phyloP scores from a whole-genome alignment of 2,797 vertebrate genomes.

The Ctenopoma kingsleyae region DNA sequence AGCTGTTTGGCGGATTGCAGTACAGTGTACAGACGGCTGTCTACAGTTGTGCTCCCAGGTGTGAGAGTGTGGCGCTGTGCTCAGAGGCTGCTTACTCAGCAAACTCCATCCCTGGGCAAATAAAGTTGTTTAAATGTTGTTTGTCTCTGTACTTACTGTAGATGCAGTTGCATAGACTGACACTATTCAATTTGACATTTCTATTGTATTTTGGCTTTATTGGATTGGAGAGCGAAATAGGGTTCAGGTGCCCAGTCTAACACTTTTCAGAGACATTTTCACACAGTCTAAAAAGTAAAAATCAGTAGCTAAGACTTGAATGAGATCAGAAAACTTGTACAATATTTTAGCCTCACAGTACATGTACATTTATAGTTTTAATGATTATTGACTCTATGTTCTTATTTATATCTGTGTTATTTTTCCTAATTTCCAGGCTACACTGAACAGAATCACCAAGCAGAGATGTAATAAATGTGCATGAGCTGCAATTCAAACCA shows the following conservation, averaged over 20 bases:
- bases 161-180: conserved; percentile 23
- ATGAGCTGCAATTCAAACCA: background rate
- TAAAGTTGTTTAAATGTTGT: conserved; percentile 61
- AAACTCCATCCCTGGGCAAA: conserved; percentile 59
- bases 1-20: conserved; percentile 21
- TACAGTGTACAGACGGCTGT: background rate
- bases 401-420: conserved; percentile 5
- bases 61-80: conserved; percentile 32
- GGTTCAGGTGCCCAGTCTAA: conserved; percentile 15
- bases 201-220: conserved; percentile 51
- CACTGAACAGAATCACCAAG: conserved; percentile 15
- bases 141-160: conserved; percentile 48
- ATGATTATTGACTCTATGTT: conserved; percentile 4
- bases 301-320: conserved; percentile 8
- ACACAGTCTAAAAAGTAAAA: conserved; percentile 11
- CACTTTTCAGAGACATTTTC: conserved; percentile 33
- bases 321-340: conserved; percentile 5
- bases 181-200: conserved; percentile 56
- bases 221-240: conserved; percentile 40
- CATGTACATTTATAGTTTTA: background rate
- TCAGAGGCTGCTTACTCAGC: conserved; percentile 56
- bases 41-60: conserved; percentile 54
- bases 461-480: background rate
- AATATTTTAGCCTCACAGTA: background rate
- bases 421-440: conserved; percentile 27